Evolutionary conservation across 1,140 invertebrate genomes (phyloP), one percentile per base, ranked within the genome.

Genomic region (Phymorhynchus buccinoides): DNA sequence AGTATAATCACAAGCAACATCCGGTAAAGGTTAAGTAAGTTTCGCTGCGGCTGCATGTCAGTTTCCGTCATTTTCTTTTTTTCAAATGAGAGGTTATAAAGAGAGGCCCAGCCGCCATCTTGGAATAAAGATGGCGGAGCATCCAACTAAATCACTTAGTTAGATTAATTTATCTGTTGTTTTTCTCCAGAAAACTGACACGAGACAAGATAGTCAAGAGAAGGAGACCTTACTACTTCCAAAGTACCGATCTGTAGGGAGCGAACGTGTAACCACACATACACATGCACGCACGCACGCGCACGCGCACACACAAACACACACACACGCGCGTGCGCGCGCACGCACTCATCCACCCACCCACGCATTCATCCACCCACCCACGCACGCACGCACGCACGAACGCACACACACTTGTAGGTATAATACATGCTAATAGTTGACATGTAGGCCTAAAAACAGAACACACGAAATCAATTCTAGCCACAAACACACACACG

Each of bases 231-330:
- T 52, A 52, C 9, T 12, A 22, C 7, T 22, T 52, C 7, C 22
- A 12, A 52, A 12, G 22, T 12, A 22, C 48, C 9, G 9, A 22
- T 22, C 9, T 22, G 48, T 22, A 52, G 9, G 22, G 9, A 52
- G 9, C 48, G 22, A 7, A 52, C 48, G 22, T 22, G 22, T 22
- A 71, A 71, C n/a, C 32, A 75, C 22, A 75, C 71, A 75, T 41
- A 75, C 32, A 37, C 71, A 75, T 30, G 37, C 32, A 37, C 32
- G 22, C 71, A 75, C 32, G 7, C 32, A 75, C 71, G 22, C 32
- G 37, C 71, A 37, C 32, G 37, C 71, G 22, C 71, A 75, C 71
- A 75, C 71, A 75, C 71, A 75, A 30, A 37, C 32, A 75, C 71
- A 37, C 32, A 75, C n/a, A 75, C 71, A 75, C 32, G 22, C 6